Percentiles rank a stretch among this genome's conserved stretches.
These are phyloP conservation scores for Drosophila demipolita DNA, from an alignment of 2,888 invertebrate genomes.

Conservation along the genomic window DNA sequence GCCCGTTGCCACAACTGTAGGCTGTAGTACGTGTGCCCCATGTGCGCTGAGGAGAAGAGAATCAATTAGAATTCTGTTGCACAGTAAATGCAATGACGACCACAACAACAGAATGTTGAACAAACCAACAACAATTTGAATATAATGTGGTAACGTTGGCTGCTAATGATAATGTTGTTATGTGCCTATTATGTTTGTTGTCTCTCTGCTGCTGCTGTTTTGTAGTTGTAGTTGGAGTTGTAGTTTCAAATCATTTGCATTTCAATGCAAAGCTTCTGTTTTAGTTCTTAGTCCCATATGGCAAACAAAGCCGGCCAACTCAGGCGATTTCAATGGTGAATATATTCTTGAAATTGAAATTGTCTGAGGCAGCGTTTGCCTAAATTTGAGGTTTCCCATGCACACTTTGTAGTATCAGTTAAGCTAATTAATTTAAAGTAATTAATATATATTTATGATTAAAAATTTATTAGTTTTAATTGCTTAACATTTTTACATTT, in stretches of 20 bases:
- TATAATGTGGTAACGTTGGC: conserved; percentile 59
- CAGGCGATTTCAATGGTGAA: conserved; percentile 4
- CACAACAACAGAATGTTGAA: conserved; percentile 18
- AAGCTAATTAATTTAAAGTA: background rate
- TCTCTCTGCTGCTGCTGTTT: conserved; percentile 9
- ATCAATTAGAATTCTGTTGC: conserved; percentile 67
- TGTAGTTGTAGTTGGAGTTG: conserved; percentile 5
- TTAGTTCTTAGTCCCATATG: background rate
- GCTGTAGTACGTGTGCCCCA: conserved; percentile 40
- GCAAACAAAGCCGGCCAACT: conserved; percentile 11
- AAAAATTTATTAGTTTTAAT: background rate
- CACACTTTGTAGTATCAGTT: background rate
- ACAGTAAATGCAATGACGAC: conserved; percentile 16
- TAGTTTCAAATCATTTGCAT: conserved; percentile 58
- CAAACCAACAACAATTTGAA: conserved; percentile 53
- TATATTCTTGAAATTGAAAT: background rate
- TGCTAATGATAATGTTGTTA: conserved; percentile 75
- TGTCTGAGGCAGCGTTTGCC: background rate
- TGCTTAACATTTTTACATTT: background rate
- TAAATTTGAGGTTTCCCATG: background rate
- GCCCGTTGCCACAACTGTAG: background rate
- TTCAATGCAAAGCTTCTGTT: conserved; percentile 35
- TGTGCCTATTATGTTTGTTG: conserved; percentile 63
- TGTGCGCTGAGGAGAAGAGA: conserved; percentile 42
- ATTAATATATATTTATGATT: background rate